Conservation (phyloP, 2,888 invertebrate genomes). For the Capitulum mitella region DNA sequence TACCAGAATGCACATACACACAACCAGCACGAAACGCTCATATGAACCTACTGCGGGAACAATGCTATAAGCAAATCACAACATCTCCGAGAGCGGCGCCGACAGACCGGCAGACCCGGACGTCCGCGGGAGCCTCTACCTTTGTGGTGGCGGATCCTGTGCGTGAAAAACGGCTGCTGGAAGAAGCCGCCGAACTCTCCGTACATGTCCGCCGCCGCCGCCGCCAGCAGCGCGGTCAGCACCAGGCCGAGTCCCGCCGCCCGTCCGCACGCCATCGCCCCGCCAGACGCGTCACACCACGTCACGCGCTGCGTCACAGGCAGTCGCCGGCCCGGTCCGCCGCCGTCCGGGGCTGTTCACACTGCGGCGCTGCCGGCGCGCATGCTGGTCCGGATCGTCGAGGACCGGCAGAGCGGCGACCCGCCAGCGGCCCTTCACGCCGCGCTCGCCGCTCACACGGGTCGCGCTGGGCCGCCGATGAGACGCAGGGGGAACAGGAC, state of each 20-base stretch:
- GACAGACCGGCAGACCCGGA: too few relatives aligned
- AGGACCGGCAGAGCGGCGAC: too few relatives aligned
- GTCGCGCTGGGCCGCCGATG: too few relatives aligned
- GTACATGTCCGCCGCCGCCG: background rate
- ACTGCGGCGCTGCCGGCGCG: background rate
- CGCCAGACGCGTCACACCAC: background rate
- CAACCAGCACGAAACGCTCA: too few relatives aligned
- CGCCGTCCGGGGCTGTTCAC: background rate
- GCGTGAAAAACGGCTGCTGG: slow-evolving; percentile 10
- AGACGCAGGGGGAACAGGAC: too few relatives aligned
- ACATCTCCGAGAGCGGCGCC: too few relatives aligned
- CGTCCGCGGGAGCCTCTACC: background rate
- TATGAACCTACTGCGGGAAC: too few relatives aligned
- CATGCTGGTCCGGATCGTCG: background rate
- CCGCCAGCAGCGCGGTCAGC: background rate
- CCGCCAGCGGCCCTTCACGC: too few relatives aligned
- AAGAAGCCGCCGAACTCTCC: background rate
- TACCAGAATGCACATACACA: too few relatives aligned
- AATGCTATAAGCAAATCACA: too few relatives aligned
- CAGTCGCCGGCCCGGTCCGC: background rate
- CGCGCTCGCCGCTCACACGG: too few relatives aligned
- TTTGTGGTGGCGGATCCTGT: background rate
- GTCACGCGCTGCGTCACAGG: background rate
- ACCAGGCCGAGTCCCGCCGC: background rate
- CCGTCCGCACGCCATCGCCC: background rate